Evolutionary conservation across 2,797 vertebrate genomes (phyloP), one percentile per base, ranked within the genome.

Genomic region (Sebastes nivosus): DNA sequence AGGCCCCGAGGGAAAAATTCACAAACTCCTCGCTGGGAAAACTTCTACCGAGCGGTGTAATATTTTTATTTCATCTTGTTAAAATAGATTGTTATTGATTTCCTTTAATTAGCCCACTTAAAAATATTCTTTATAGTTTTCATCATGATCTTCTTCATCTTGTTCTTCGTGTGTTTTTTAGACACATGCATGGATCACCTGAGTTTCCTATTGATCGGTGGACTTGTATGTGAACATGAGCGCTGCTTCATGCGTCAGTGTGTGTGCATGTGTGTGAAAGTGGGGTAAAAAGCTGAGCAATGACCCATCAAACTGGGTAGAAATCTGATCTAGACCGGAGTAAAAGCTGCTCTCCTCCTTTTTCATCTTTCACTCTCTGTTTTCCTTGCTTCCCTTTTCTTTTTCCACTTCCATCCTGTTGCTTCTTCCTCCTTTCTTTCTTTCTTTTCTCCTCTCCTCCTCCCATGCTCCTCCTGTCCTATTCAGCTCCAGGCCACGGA

Each of bases 311-410:
- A 92, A 92, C 84, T 34, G 68, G 67, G 75, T 61, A 77, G 94
- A 93, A 95, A 95, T 83, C 77, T 66, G 89, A 95, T 89, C 92
- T 84, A 82, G 69, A 81, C 86, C 84, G 55, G 67, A 87, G 80
- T 84, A 77, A 90, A 88, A 89, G 83, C 67, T 74, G 6, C 34
- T 34, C 32, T 64, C 32, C 30, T 59, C 4, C 13, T 18, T 59
- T 27, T 29, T 8, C 29, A 29, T 60, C 32, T 46, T 52, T 32
- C 61, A 29, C 57, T 46, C 4, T 42, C 59, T 79, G 57, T 64
- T 64, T 71, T 63, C 29, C 59, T 60, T 67, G 64, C 58, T 57
- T n/a, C 29, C 9, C 5, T 20, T 27, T 13, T 38, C 25, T 58
- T 52, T 63, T 46, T 22, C 18, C 57, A 64, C 32, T 12, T 63